Evolutionary conservation across 2,797 vertebrate genomes (phyloP).

Genomic region (Megaceryle alcyon): DNA sequence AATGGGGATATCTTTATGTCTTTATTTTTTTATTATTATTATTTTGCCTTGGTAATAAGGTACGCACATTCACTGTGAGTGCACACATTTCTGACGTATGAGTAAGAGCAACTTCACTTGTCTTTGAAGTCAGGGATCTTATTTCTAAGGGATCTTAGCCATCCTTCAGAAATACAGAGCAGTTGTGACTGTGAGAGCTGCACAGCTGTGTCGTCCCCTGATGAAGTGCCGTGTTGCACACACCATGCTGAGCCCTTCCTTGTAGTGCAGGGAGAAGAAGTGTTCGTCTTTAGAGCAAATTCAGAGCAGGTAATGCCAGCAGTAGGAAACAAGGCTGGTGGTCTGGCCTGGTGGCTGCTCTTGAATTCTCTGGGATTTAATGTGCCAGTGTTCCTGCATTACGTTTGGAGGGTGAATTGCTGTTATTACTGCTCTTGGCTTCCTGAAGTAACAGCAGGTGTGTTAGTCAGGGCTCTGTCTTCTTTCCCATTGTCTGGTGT

Average conservation of each 20-base stretch:
- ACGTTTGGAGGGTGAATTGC: background rate
- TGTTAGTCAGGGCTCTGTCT: background rate
- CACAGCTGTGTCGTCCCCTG: background rate
- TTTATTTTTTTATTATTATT: background rate
- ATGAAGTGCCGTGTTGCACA: background rate
- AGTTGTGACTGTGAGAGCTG: background rate
- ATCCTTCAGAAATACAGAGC: background rate
- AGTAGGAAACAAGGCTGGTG: background rate
- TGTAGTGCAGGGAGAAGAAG: background rate
- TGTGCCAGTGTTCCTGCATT: background rate
- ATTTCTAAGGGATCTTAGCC: background rate
- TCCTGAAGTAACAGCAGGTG: background rate
- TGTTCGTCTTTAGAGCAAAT: background rate
- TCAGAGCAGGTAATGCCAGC: fast-evolving
- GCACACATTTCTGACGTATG: background rate
- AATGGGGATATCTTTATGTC: background rate
- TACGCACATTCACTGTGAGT: background rate
- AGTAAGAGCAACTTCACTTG: background rate
- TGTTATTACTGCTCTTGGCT: background rate
- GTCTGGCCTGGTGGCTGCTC: background rate
- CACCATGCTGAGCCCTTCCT: background rate
- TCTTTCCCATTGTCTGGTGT: background rate
- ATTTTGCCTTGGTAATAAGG: background rate
- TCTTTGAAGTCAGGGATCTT: background rate
- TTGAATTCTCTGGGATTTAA: background rate